Evolutionary conservation across 2,797 vertebrate genomes (phyloP), one percentile per base, ranked within the genome.

Genomic region (Micromesistius poutassou): DNA sequence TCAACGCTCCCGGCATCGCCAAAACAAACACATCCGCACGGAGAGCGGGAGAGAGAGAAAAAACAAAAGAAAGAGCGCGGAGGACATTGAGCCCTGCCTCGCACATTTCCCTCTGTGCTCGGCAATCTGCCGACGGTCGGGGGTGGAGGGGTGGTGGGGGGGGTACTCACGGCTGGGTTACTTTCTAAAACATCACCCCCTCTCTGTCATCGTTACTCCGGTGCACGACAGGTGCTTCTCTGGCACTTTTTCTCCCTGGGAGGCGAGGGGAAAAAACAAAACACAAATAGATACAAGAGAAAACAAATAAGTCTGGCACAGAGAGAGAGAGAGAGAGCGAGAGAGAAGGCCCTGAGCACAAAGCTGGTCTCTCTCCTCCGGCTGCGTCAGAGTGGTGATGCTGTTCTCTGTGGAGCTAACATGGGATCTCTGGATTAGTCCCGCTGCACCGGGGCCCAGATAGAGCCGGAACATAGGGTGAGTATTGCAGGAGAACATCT

Each of bases 391-490:
- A 87, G 68, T 82, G 83, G 87, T 79, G 87, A 92, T 92, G 92
- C 82, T 84, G 31, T 35, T 90, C 83, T 90, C 82, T 86, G 86
- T 86, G 89, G 90, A 92, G 87, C 81, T 75, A 87, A 85, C 81
- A 84, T 79, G 85, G 89, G 90, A 83, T 88, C 77, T 81, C 81
- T 87, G 89, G 87, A 89, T 91, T 91, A 83, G 90, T 88, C 89
- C 86, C 90, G 77, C 86, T 87, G 85, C 84, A 87, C 87, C 88
- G 88, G 82, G 88, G 80, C 89, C 89, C 88, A 91, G 87, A 88
- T 89, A 90, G 88, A 84, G 89, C 89, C 90, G 87, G 86, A 90
- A 91, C 90, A 86, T 92, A 91, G 88, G 94, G 94, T 94, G 91
- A 93, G 93, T 92, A 85, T 83, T 36, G 46, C 72, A 71, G 22